These are phyloP conservation scores for Gallinago media DNA, from an alignment of 2,113 vertebrate genomes.

Conservation along the genomic window DNA sequence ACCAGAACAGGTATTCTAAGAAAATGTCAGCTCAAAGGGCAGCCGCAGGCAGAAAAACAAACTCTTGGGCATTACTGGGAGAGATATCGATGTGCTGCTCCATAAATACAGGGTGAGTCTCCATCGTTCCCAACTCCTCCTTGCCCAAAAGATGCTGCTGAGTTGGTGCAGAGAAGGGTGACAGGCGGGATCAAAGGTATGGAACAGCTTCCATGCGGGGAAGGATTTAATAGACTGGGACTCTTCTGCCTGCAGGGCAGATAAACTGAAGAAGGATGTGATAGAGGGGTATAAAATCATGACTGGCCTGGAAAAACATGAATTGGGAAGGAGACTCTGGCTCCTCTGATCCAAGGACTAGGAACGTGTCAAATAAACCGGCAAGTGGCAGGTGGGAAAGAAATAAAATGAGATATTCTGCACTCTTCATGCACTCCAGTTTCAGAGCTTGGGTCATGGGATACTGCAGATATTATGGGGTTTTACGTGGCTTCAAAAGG, in stretches of 20 bases:
- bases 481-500: background rate
- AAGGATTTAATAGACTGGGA: background rate
- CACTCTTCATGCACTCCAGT: background rate
- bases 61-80: background rate
- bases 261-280: constrained; percentile 50
- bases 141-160: background rate
- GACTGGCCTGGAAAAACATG: constrained; percentile 24
- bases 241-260: background rate
- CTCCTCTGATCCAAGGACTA: background rate
- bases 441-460: background rate
- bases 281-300: constrained; percentile 15
- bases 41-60: background rate
- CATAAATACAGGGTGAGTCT: background rate
- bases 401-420: background rate
- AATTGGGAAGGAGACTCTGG: background rate
- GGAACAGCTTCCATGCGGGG: background rate
- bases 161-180: background rate
- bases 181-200: constrained; percentile 21
- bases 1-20: background rate
- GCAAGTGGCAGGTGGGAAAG: background rate
- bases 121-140: background rate
- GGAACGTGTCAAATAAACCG: background rate
- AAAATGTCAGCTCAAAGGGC: background rate
- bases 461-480: rapidly evolving
- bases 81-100: background rate